Conservation (phyloP, 2,797 vertebrate genomes). For the Hippopotamyrus pictus region DNA sequence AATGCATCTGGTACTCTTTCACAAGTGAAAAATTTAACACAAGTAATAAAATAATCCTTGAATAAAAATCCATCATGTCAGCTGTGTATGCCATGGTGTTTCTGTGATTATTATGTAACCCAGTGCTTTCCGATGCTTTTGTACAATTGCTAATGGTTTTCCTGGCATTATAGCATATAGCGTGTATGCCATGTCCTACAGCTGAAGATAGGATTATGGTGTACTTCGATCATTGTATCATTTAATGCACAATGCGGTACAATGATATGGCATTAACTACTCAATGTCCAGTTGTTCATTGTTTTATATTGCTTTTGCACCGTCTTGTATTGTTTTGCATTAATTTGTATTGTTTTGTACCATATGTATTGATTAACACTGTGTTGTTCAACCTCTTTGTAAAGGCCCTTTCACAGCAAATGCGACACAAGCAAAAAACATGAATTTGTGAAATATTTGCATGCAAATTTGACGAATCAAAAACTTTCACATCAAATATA, state of each 20-base stretch:
- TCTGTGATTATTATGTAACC: not conserved
- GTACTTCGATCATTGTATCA: not conserved
- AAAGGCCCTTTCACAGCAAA: not conserved
- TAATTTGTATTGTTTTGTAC: not conserved
- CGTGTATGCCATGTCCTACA: not conserved
- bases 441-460: not conserved
- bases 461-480: not conserved
- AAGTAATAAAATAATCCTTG: not conserved
- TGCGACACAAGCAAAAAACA: not conserved
- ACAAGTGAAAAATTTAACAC: not conserved
- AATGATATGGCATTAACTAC: not conserved
- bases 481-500: not conserved
- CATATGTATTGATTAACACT: not conserved
- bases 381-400: not conserved
- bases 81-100: not conserved
- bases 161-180: not conserved
- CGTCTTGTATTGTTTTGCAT: not conserved
- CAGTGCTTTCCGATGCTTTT: not conserved
- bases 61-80: not conserved
- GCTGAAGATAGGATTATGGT: not conserved
- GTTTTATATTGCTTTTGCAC: not conserved
- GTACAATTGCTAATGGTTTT: not conserved
- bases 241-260: not conserved
- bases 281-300: not conserved
- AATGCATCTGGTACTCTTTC: not conserved